Evolutionary conservation across 2,888 invertebrate species (phyloP), one percentile per base, ranked within the genome.

Genomic region (Tryphoninae sp.): DNA sequence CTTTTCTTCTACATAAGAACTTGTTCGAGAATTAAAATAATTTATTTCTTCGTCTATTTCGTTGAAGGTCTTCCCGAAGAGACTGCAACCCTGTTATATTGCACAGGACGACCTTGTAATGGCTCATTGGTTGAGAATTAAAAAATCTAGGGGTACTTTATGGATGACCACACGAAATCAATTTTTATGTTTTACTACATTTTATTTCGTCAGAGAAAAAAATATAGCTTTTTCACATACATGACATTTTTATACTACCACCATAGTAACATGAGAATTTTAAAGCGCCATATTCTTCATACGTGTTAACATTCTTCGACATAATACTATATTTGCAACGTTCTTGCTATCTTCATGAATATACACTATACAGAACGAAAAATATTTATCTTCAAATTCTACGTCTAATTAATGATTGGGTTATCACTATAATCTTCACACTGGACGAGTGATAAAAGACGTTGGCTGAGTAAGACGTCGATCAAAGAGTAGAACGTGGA

Each of bases 211-310:
- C 26, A 55, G 49, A 69, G 74, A 67, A 42, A 78, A 75, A 82
- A 82, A 82, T 75, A 82, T 61, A 78, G 45, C 53, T 82, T 72
- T 74, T 75, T 51, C 71, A 75, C 71, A 71, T 53, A 42, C 58
- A 74, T 40, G 49, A 16, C 13, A 45, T 72, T 55, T 51, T n/a
- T 59, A 53, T 67, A 49, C 22, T 71, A 49, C 22, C 33, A 51
- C 42, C 40, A 33, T 23, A 3, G 22, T 33, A 26, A 13, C 11
- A 6, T 58, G 58, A 23, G 58, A 49, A 23, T 40, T 33, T 55
- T 42, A 68, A 68, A 26, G 16, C 53, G 16, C 9, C 42, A 6
- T 59, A 16, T 72, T 26, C 11, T 8, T n/a, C 42, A 58, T 65
- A 55, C 59, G 51, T 71, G 51, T 6, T 72, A 67, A 76, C 64